phyloP scores from a whole-genome alignment of 2,797 vertebrate species.

The Crax fasciolata region DNA sequence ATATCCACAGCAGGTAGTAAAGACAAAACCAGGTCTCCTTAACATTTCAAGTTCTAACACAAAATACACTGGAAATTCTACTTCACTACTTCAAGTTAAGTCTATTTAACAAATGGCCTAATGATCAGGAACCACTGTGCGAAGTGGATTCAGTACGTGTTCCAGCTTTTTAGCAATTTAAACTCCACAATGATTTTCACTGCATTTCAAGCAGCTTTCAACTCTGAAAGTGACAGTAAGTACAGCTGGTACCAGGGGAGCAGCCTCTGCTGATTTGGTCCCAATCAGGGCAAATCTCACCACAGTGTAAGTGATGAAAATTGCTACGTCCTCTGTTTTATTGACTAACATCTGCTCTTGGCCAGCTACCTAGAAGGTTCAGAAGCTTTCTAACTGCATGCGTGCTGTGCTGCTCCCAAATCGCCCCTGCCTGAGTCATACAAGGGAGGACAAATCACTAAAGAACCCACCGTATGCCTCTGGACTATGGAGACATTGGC shows the following conservation, averaged over 20 bases:
- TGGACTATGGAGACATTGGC: background rate
- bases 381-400: background rate
- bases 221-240: background rate
- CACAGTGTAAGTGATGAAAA: background rate
- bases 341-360: background rate
- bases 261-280: background rate
- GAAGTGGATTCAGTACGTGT: background rate
- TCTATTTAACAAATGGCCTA: background rate
- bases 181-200: background rate
- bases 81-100: background rate
- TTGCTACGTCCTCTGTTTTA: background rate
- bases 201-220: background rate
- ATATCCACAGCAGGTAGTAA: background rate
- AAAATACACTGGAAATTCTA: background rate
- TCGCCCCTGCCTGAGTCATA: accelerated
- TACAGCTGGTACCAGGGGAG: background rate
- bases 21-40: background rate
- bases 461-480: background rate
- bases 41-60: background rate
- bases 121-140: background rate
- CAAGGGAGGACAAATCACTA: background rate
- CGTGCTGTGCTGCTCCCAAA: accelerated
- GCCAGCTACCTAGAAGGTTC: background rate
- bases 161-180: background rate
- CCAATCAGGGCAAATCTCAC: background rate